Percentiles rank a stretch among this genome's conserved stretches.
Evolutionary conservation across 2,113 vertebrate species (phyloP).

Genomic region (Syngnathus floridae): DNA sequence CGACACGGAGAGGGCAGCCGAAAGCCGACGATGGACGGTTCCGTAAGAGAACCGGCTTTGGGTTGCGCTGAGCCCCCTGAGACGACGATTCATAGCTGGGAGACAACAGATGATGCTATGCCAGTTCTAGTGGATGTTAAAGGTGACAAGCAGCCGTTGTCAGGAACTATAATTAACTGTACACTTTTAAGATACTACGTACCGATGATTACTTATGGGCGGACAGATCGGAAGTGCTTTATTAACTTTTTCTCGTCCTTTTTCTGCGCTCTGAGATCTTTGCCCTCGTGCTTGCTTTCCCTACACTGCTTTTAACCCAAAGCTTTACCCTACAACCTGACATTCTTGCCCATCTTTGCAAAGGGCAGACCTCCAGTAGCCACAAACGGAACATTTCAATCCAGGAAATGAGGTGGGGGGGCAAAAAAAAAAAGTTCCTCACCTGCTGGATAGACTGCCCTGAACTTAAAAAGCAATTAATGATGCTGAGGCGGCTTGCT

Average conservation of each 20-base stretch:
- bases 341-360: background rate
- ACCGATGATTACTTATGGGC: background rate
- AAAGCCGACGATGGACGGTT: conserved; percentile 48
- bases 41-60: conserved; percentile 48
- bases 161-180: background rate
- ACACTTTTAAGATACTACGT: background rate
- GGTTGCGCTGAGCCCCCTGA: conserved; percentile 50
- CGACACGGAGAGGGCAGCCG: conserved; percentile 46
- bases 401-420: no score
- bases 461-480: background rate
- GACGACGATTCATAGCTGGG: conserved; percentile 60
- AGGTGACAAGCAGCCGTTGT: conserved; percentile 60
- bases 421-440: background rate
- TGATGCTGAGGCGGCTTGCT: background rate
- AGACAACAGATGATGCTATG: conserved; percentile 57
- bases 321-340: background rate
- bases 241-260: background rate
- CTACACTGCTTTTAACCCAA: background rate
- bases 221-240: background rate
- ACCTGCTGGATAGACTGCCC: background rate
- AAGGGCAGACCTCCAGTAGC: conserved; percentile 1
- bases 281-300: background rate
- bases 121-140: conserved; percentile 70
- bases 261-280: background rate
- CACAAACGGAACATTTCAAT: background rate